A percentile compares a stretch with the other conserved stretches of the same genome.
Evolutionary conservation across 2,888 invertebrate genomes (phyloP).

Genomic region (Myopa tessellatipennis): DNA sequence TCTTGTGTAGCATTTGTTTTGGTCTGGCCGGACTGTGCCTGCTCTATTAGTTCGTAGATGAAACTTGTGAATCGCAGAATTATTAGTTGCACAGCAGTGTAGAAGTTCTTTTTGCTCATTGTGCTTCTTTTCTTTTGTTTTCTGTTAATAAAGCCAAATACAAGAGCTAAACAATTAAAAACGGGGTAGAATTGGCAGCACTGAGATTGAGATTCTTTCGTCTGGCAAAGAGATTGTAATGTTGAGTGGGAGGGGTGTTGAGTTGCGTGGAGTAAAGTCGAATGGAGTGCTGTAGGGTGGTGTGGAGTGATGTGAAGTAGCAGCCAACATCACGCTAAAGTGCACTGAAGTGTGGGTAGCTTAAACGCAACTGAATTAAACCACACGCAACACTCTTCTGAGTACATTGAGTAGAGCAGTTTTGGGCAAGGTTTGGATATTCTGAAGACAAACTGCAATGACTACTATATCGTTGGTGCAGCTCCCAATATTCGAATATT

Average conservation of each 20-base stretch:
- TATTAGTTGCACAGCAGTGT: slow-evolving; percentile 24
- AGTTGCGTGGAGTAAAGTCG: background rate
- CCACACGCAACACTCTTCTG: slow-evolving; percentile 30
- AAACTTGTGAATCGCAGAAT: slow-evolving; percentile 15
- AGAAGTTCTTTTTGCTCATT: background rate
- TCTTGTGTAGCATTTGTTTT: background rate
- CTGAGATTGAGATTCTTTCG: background rate
- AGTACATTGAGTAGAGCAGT: background rate
- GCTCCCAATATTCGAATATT: too few relatives aligned
- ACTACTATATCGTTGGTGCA: too few relatives aligned
- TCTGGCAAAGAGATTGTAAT: background rate
- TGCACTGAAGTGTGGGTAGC: slow-evolving; percentile 32
- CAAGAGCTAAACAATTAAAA: slow-evolving; percentile 37
- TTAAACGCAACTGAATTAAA: slow-evolving; percentile 3
- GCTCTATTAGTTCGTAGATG: slow-evolving; percentile 17
- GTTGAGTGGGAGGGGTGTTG: background rate
- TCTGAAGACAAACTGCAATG: too few relatives aligned
- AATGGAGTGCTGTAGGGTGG: background rate
- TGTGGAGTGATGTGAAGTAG: slow-evolving; percentile 1
- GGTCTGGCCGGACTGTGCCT: background rate
- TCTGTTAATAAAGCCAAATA: slow-evolving; percentile 27
- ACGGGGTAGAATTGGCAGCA: slow-evolving; percentile 8
- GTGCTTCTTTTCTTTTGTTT: slow-evolving; percentile 1
- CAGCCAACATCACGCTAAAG: slow-evolving; percentile 15
- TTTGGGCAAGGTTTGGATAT: too few relatives aligned